These are phyloP conservation scores for Hoplodrina ambigua DNA, from an alignment of 2,888 invertebrate genomes.

Conservation along the genomic window DNA sequence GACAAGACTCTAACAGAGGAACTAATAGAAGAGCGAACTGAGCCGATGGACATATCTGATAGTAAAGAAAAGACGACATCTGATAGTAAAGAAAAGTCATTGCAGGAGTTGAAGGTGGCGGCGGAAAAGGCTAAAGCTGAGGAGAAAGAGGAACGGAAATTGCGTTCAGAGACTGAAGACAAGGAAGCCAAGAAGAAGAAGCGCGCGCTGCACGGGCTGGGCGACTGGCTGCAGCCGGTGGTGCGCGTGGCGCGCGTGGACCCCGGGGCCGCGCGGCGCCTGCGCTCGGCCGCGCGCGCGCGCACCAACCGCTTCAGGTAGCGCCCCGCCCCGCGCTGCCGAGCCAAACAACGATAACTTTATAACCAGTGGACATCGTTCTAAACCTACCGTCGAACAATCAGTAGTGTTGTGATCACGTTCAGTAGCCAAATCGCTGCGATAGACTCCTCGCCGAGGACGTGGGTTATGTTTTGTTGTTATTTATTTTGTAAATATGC, in stretches of 20 bases:
- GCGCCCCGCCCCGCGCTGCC: slow-evolving; percentile 62
- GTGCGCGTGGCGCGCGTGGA: slow-evolving; percentile 93
- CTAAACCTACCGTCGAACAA: slow-evolving; percentile 44
- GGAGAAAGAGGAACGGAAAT: slow-evolving; percentile 71
- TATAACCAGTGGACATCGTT: slow-evolving; percentile 22
- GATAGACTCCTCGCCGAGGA: slow-evolving; percentile 16
- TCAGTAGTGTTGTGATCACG: slow-evolving; percentile 55
- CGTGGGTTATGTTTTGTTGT: slow-evolving; percentile 50
- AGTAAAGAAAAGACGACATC: slow-evolving; percentile 64
- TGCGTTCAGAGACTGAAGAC: slow-evolving; percentile 76
- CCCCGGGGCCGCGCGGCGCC: slow-evolving; percentile 74
- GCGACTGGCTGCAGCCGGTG: slow-evolving; percentile 91
- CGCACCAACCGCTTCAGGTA: slow-evolving; percentile 71
- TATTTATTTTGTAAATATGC: slow-evolving; percentile 72
- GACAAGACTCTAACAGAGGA: slow-evolving; percentile 57
- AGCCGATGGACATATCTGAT: slow-evolving; percentile 60
- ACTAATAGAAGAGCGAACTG: slow-evolving; percentile 44
- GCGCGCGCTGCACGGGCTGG: slow-evolving; percentile 75
- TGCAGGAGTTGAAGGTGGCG: slow-evolving; percentile 72
- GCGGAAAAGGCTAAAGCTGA: slow-evolving; percentile 71
- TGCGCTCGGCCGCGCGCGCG: slow-evolving; percentile 79
- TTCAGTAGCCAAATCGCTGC: slow-evolving; percentile 22
- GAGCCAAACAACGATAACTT: slow-evolving; percentile 17
- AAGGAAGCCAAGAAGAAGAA: slow-evolving; percentile 77
- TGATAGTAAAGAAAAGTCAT: slow-evolving; percentile 67